A percentile compares a stretch with the other conserved stretches of the same genome.
Conservation (phyloP, 2,797 vertebrate species). For the Gymnopithys bicolor region DNA sequence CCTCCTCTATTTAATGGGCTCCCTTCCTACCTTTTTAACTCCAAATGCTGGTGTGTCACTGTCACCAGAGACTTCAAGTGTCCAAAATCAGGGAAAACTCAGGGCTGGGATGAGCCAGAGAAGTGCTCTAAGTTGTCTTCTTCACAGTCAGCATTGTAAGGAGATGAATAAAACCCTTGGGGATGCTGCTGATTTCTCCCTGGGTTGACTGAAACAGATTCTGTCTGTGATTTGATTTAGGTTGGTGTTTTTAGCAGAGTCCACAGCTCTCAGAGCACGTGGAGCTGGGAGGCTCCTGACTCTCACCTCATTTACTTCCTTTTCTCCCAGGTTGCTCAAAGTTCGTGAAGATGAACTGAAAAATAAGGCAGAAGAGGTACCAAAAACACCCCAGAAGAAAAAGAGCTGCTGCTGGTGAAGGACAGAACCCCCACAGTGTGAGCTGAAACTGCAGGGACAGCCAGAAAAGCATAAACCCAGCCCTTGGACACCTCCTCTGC, state of each 20-base stretch:
- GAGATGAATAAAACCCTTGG: neutral
- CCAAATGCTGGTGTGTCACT: neutral
- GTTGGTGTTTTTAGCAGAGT: neutral
- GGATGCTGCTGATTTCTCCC: neutral
- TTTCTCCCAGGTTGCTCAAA: constrained; percentile 71
- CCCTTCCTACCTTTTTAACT: neutral
- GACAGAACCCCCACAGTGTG: fast-evolving
- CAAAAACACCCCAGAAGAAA: constrained; percentile 41
- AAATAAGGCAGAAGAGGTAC: constrained; percentile 27
- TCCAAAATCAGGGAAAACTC: neutral
- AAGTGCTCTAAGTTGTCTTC: neutral
- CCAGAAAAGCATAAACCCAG: neutral
- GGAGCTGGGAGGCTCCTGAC: neutral
- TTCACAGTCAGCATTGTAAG: neutral
- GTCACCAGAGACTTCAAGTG: neutral
- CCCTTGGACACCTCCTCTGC: neutral
- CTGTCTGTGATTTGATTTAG: neutral
- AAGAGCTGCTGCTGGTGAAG: constrained; percentile 73
- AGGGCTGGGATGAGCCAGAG: neutral
- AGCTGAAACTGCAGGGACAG: neutral
- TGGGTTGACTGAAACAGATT: neutral
- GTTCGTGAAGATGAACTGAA: constrained; percentile 68
- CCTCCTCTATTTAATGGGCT: neutral
- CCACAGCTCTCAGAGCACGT: fast-evolving
- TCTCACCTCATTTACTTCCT: neutral